Evolutionary conservation across 2,797 vertebrate species (phyloP).

Genomic region (Morelia viridis): DNA sequence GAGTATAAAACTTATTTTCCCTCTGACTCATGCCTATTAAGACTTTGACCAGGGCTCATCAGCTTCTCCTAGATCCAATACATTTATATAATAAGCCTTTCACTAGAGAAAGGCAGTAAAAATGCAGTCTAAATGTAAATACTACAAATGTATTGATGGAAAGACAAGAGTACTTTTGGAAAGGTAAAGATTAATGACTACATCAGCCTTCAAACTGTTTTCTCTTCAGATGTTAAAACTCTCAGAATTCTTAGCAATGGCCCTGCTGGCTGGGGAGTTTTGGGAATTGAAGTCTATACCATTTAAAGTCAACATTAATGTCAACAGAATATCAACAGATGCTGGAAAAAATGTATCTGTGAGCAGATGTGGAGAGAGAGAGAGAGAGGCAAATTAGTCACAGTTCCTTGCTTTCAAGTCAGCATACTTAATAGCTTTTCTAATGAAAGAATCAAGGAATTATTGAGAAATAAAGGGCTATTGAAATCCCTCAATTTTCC

Average conservation of each 20-base stretch:
- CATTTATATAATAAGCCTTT: background rate
- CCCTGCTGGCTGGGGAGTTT: background rate
- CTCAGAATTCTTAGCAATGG: background rate
- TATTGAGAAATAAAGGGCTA: background rate
- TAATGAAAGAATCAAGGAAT: too few species aligned
- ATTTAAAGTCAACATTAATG: too few species aligned
- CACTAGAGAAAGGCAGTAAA: background rate
- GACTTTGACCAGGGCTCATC: background rate
- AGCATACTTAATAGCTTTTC: background rate
- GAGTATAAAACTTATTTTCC: background rate
- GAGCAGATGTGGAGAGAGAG: background rate
- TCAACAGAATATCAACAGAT: background rate
- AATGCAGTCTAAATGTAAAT: background rate
- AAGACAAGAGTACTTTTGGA: too few species aligned
- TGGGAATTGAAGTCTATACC: too few species aligned
- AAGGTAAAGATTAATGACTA: background rate
- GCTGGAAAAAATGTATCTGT: background rate
- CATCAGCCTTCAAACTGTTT: background rate
- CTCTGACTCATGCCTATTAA: background rate
- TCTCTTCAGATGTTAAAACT: background rate
- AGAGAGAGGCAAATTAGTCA: background rate
- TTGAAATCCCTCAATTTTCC: background rate
- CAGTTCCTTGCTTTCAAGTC: background rate
- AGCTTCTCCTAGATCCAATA: background rate
- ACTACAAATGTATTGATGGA: too few species aligned